Percentiles rank a stretch among this genome's conserved stretches.
phyloP scores from a whole-genome alignment of 2,113 vertebrate species.

The Tamias sibiricus region DNA sequence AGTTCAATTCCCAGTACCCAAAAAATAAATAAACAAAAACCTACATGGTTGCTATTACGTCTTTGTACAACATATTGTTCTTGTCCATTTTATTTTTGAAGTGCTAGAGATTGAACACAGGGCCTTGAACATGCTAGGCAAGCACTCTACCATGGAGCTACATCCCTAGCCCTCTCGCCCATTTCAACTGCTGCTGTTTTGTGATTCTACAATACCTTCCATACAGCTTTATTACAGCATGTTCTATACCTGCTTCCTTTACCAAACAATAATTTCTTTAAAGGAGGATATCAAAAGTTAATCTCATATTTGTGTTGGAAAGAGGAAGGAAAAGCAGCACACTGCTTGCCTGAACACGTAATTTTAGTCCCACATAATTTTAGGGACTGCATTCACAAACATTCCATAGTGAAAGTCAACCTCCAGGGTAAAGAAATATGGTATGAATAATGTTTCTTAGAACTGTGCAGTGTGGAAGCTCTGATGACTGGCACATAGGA shows the following conservation, averaged over 20 bases:
- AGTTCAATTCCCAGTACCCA: too few species aligned
- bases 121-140: background rate
- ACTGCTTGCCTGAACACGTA: background rate
- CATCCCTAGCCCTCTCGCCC: background rate
- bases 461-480: too few species aligned
- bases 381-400: background rate
- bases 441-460: background rate
- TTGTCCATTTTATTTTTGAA: background rate
- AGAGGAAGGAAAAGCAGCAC: background rate
- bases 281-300: background rate
- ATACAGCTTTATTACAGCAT: background rate
- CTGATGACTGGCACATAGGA: background rate
- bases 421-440: background rate
- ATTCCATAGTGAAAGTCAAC: too few species aligned
- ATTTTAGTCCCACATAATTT: background rate
- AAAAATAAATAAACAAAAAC: too few species aligned
- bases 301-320: background rate
- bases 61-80: background rate
- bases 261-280: background rate
- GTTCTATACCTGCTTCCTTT: background rate
- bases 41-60: background rate
- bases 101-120: background rate
- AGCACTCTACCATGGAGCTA: background rate
- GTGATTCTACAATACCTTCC: background rate
- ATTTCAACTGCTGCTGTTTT: background rate